phyloP scores from a whole-genome alignment of 2,888 invertebrate genomes.

The Muschampia staudingeri region DNA sequence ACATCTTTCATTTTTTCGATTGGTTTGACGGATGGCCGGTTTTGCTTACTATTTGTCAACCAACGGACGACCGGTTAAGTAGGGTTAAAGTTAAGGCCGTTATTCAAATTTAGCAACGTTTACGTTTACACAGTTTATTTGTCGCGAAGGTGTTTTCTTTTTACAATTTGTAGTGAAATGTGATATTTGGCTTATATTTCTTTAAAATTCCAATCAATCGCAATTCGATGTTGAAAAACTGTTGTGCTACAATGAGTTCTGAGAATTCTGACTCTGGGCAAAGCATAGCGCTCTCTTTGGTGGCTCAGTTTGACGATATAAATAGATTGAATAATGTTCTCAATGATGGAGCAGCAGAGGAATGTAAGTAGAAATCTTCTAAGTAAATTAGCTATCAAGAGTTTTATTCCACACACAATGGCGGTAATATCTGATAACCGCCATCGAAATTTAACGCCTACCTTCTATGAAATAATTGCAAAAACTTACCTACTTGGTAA shows the following conservation, averaged over 20 bases:
- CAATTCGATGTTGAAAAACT: conserved; percentile 36
- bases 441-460: neutral
- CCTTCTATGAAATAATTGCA: neutral
- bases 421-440: conserved; percentile 32
- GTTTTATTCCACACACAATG: neutral
- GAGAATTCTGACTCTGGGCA: conserved; percentile 84
- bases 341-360: conserved; percentile 93
- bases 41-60: neutral
- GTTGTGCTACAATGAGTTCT: conserved; percentile 81
- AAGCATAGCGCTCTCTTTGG: conserved; percentile 90
- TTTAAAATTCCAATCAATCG: neutral
- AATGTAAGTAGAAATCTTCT: conserved; percentile 89
- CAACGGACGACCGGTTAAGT: no score
- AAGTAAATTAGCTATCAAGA: neutral
- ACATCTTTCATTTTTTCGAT: no score
- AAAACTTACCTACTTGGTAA: no score
- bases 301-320: conserved; percentile 94
- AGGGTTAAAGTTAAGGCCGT: conserved; percentile 58
- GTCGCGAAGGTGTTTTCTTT: conserved; percentile 22
- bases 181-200: conserved; percentile 51
- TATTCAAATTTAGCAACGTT: conserved; percentile 65
- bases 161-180: conserved; percentile 62
- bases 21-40: neutral
- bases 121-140: conserved; percentile 32
- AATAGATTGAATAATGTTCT: conserved; percentile 93